Evolutionary conservation across 2,888 invertebrate species (phyloP).

Genomic region (Conistra vaccinii): DNA sequence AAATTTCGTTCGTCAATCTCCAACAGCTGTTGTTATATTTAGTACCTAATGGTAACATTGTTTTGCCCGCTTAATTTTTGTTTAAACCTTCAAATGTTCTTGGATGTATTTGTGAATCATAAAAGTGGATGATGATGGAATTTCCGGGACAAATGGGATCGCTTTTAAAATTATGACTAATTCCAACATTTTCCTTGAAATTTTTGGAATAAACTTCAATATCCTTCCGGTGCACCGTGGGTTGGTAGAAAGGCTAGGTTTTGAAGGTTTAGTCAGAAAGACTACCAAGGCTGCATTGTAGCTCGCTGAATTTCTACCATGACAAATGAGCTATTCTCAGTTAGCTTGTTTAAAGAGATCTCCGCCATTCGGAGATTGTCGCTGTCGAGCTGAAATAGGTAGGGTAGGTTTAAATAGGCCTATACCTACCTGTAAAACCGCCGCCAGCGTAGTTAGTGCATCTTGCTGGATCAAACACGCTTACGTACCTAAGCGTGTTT

Average conservation of each 20-base stretch:
- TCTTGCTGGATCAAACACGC: background rate
- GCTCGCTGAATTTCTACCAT: background rate
- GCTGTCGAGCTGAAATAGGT: background rate
- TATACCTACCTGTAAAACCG: background rate
- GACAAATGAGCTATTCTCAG: background rate
- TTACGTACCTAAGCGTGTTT: too few relatives aligned
- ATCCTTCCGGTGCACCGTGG: background rate
- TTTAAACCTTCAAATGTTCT: constrained; percentile 39
- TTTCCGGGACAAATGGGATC: constrained; percentile 41
- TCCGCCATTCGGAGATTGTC: background rate
- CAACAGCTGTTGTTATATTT: constrained; percentile 33
- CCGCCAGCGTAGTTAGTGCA: background rate
- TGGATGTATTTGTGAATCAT: constrained; percentile 45
- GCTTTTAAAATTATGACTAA: constrained; percentile 21
- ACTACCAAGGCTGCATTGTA: background rate
- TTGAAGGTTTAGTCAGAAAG: too few relatives aligned
- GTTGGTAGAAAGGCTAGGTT: too few relatives aligned
- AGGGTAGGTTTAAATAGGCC: background rate
- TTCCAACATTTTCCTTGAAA: background rate
- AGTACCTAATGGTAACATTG: constrained; percentile 22
- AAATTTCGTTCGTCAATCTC: constrained; percentile 39
- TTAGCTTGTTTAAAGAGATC: background rate
- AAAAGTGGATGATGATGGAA: constrained; percentile 18
- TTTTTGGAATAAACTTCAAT: constrained; percentile 12
- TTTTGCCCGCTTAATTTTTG: constrained; percentile 28